These are phyloP conservation scores for Cnemophilus loriae DNA, from an alignment of 2,113 vertebrate genomes.

Conservation along the genomic window DNA sequence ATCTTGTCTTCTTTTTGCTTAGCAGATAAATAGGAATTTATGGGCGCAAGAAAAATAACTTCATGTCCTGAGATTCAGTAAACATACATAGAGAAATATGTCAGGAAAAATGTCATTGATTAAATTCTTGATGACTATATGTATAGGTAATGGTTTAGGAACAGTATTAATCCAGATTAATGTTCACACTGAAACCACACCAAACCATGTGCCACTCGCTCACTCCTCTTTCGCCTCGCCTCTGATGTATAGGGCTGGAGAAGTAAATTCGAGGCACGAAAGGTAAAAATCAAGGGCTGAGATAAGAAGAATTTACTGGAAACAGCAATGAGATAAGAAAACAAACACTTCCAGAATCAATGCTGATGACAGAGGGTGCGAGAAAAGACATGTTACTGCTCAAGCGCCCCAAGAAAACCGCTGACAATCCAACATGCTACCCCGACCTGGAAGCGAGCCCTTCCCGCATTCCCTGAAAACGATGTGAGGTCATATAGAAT, in stretches of 20 bases:
- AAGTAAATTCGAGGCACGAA: neutral
- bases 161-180: neutral
- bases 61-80: neutral
- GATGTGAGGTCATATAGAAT: neutral
- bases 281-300: accelerated
- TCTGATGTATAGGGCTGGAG: neutral
- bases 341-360: accelerated
- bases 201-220: accelerated
- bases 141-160: neutral
- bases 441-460: accelerated
- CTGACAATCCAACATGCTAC: neutral
- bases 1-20: neutral
- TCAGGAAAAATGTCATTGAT: neutral
- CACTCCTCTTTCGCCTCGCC: too few species aligned
- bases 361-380: neutral
- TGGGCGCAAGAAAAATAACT: neutral
- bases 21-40: neutral
- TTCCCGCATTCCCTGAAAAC: neutral
- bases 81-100: neutral
- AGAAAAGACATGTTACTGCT: neutral
- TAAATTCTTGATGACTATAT: neutral
- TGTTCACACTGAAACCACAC: neutral
- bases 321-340: neutral
- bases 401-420: neutral
- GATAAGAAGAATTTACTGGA: neutral